Evolutionary conservation across 2,113 vertebrate genomes (phyloP), one percentile per base, ranked within the genome.

Genomic region (Silurus asotus): DNA sequence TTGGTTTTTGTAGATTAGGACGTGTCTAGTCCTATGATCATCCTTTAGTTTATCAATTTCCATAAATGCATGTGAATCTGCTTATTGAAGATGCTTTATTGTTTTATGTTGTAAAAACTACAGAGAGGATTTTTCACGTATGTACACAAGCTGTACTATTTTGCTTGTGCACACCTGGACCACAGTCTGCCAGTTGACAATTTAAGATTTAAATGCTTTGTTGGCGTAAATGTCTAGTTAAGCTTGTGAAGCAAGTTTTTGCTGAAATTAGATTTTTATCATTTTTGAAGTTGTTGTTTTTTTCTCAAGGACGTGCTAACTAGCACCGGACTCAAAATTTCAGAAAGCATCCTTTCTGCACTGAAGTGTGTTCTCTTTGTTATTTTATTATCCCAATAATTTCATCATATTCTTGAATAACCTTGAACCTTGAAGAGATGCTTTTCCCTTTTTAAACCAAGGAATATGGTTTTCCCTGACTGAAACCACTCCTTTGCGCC

Each of bases 401-500:
- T 15, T 70, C 11, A 1, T 15, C 2, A 85, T 70, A 17, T 48
- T 80, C 3, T 64, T 80, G 28, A 69, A 69, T 69, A 48, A 20
- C n/a, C 56, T 13, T 64, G 8, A 23, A 25, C 59, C 61, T 84
- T 53, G 9, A 20, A 61, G 9, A 67, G 48, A 55, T 19, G 37
- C 28, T 65, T 28, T 72, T 58, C 28, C 28, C 49, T 56, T 8
- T 67, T 7, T 5, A 37, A 37, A 37, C 37, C 37, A 25, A n/a
- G 25, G 37, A 79, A 56, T 80, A 77, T 20, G 49, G 23, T 62
- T 80, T 80, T 80, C 64, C 23, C 28, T 87, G 45, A 81, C 81
- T 59, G 51, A 49, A 79, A 80, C 77, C 77, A 49, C 25, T 82
- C 62, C 23, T 64, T 17, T 58, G 51, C 81, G 25, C 64, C 83